Conservation (phyloP, 1,140 invertebrate genomes). For the Augochlora pura region DNA sequence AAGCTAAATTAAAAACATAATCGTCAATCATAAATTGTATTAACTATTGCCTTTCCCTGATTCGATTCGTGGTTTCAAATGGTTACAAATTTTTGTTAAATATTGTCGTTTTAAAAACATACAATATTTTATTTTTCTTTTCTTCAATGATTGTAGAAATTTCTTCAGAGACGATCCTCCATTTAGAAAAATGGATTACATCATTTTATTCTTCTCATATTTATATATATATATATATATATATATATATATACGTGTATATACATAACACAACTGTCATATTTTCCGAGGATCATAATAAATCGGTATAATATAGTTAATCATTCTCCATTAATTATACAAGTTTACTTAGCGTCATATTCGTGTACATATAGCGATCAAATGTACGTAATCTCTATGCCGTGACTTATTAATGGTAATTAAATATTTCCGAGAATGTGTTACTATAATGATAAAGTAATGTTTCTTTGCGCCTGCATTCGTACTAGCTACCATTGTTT, state of each 20-base stretch:
- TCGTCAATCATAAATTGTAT: too few relatives aligned
- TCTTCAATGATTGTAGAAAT: constrained; percentile 12
- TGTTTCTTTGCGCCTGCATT: constrained; percentile 63
- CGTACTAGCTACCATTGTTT: constrained; percentile 54
- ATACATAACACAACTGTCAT: constrained; percentile 69
- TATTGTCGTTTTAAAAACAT: constrained; percentile 24
- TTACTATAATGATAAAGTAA: constrained; percentile 57
- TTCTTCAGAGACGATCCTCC: constrained; percentile 33
- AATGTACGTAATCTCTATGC: constrained; percentile 56
- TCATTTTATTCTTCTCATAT: constrained; percentile 64
- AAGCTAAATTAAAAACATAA: too few relatives aligned
- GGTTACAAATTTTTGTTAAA: background rate
- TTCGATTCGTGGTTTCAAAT: background rate
- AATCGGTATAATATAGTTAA: constrained; percentile 55
- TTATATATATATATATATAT: constrained; percentile 69
- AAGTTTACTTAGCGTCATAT: constrained; percentile 63
- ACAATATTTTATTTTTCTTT: constrained; percentile 31
- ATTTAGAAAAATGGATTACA: constrained; percentile 66
- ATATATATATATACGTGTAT: constrained; percentile 66
- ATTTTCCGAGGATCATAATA: constrained; percentile 59
- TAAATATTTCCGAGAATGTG: constrained; percentile 51
- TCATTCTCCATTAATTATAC: constrained; percentile 67
- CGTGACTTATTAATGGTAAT: constrained; percentile 51
- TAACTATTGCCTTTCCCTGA: too few relatives aligned
- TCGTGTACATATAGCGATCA: constrained; percentile 59